Evolutionary conservation across 2,888 invertebrate species (phyloP), one percentile per base, ranked within the genome.

Genomic region (Lochmaea capreae): DNA sequence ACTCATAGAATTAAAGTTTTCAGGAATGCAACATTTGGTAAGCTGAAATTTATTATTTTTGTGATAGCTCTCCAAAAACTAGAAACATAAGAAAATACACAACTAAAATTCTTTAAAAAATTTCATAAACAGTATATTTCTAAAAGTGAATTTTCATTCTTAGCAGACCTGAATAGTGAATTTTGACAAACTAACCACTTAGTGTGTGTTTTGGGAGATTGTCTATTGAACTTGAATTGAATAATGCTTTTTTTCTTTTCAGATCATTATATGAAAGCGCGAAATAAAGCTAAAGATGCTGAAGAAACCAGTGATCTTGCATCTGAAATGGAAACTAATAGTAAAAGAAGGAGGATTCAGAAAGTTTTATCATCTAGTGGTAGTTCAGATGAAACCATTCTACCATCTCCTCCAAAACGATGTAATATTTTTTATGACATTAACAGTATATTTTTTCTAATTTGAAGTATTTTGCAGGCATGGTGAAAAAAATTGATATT

Each of bases 331-430:
- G 43, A 43, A 67, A 67, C 58, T 67, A 58, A 67, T n/a, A 67
- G 58, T 57, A 67, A 42, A 57, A 57, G 67, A 22, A 67, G 58
- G n/a, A 67, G 57, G 57, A 67, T 67, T 67, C 67, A 67, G 67
- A 67, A 67, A 67, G 67, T 66, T 3, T 57, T 67, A 57, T 67
- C 67, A 57, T 67, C 67, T 57, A 67, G 67, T 67, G 67, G 57
- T 18, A 57, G 58, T 57, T 67, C 57, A 67, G 67, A 67, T 33
- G 67, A 67, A 67, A 43, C 67, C 39, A 67, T 67, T 67, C 67
- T 67, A 18, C 67, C 67, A 43, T 57, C 67, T 43, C 58, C 66
- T 58, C 43, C 58, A 57, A 57, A 57, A 57, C 33, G 43, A 57
- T 67, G 67, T 67, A 67, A 67, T 58, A 67, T 67, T 67, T 58